phyloP scores from a whole-genome alignment of 1,140 invertebrate species.

The Aphaenogaster ashmeadi region DNA sequence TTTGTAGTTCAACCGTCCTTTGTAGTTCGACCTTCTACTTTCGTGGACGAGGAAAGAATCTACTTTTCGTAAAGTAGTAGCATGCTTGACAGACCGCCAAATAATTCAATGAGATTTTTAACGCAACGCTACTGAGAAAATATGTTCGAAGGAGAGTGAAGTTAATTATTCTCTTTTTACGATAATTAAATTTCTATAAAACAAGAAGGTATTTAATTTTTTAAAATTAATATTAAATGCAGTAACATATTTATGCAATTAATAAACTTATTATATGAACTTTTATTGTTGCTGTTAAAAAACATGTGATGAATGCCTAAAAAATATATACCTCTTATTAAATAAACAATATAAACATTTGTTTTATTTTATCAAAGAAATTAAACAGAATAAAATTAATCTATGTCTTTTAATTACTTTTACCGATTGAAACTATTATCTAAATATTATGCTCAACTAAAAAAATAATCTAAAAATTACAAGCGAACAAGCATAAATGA shows the following conservation, averaged over 20 bases:
- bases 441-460: neutral
- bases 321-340: neutral
- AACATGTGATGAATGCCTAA: neutral
- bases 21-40: conserved; percentile 36
- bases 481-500: neutral
- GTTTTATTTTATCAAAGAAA: neutral
- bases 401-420: conserved; percentile 3
- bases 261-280: neutral
- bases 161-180: neutral
- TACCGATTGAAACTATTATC: neutral
- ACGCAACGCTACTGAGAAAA: neutral
- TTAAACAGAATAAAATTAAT: neutral
- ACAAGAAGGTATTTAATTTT: neutral
- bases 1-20: conserved; percentile 30
- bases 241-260: neutral
- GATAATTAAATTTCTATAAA: neutral
- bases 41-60: conserved; percentile 22
- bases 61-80: conserved; percentile 37
- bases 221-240: neutral
- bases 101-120: conserved; percentile 37
- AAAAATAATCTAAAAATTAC: neutral
- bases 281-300: neutral
- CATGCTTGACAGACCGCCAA: conserved; percentile 15
- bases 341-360: neutral
- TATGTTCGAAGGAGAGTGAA: neutral